Conservation (phyloP, 2,797 vertebrate genomes). For the Pseudomugil gertrudae region DNA sequence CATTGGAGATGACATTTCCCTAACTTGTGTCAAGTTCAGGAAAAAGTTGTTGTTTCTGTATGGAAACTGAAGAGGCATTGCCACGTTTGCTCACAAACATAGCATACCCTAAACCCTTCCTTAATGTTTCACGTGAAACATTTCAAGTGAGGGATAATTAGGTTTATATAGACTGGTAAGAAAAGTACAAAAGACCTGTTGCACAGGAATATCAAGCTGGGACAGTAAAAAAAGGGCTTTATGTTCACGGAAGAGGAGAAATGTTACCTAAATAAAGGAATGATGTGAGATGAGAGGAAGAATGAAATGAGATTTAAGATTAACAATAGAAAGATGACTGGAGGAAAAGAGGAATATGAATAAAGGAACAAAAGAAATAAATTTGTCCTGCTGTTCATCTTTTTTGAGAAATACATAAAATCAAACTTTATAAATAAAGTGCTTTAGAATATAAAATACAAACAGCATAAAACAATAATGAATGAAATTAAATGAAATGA, state of each 20-base stretch:
- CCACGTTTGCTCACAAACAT: constrained; percentile 1
- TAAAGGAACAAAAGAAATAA: constrained; percentile 13
- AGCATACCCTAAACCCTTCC: constrained; percentile 5
- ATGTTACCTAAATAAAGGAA: constrained; percentile 27
- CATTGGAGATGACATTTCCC: constrained; percentile 17
- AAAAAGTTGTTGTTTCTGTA: constrained; percentile 9
- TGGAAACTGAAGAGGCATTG: constrained; percentile 14
- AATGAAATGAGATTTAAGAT: constrained; percentile 22
- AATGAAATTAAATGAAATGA: no score
- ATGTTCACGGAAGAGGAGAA: constrained; percentile 22
- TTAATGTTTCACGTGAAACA: constrained; percentile 19
- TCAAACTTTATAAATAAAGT: no score
- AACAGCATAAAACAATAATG: no score
- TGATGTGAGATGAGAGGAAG: constrained; percentile 45
- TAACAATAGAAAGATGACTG: constrained; percentile 23
- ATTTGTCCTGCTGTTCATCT: constrained; percentile 24
- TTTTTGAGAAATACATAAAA: no score
- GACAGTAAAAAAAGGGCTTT: constrained; percentile 32
- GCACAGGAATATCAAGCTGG: constrained; percentile 22
- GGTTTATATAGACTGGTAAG: constrained; percentile 7
- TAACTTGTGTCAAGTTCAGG: constrained; percentile 35
- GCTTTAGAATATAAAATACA: no score
- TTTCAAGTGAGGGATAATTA: constrained; percentile 9
- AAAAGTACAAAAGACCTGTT: constrained; percentile 44
- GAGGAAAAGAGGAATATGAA: constrained; percentile 12